Conservation (phyloP, 2,113 vertebrate species). For the Menidia beryllina region DNA sequence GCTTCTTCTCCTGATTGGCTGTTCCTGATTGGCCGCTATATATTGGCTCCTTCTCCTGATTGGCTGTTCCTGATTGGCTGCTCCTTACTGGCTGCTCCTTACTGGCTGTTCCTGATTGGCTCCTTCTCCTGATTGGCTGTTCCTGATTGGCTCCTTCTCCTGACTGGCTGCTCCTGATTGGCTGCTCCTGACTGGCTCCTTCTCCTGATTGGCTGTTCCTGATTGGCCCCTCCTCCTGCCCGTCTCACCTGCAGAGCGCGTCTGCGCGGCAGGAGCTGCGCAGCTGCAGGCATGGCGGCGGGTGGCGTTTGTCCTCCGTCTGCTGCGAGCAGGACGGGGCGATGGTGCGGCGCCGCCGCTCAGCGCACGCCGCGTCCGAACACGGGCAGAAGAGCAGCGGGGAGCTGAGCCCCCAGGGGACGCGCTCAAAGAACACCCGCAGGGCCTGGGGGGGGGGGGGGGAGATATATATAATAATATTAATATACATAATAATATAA, state of each 20-base stretch:
- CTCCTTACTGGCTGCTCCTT: too few species aligned
- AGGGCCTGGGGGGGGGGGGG: constrained; percentile 76
- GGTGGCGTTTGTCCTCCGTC: constrained; percentile 87
- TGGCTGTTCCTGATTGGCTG: too few species aligned
- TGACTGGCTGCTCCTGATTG: too few species aligned
- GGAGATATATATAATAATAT: neutral
- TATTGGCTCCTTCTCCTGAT: too few species aligned
- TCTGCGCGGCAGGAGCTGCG: constrained; percentile 85
- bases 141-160: too few species aligned
- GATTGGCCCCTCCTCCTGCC: too few species aligned
- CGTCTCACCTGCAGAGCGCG: constrained; percentile 90
- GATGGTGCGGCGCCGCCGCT: constrained; percentile 93
- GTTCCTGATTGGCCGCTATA: too few species aligned
- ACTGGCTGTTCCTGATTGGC: too few species aligned
- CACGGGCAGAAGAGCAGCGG: constrained; percentile 97
- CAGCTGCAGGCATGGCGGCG: constrained; percentile 93
- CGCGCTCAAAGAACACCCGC: constrained; percentile 94
- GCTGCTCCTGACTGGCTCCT: too few species aligned
- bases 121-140: too few species aligned
- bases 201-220: too few species aligned
- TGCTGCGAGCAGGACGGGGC: constrained; percentile 93
- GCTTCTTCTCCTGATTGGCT: too few species aligned
- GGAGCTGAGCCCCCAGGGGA: constrained; percentile 90
- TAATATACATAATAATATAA: neutral
- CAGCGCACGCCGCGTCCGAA: constrained; percentile 89